These are phyloP conservation scores for Epistrophella euchroma DNA, from an alignment of 2,888 invertebrate species.

Conservation along the genomic window DNA sequence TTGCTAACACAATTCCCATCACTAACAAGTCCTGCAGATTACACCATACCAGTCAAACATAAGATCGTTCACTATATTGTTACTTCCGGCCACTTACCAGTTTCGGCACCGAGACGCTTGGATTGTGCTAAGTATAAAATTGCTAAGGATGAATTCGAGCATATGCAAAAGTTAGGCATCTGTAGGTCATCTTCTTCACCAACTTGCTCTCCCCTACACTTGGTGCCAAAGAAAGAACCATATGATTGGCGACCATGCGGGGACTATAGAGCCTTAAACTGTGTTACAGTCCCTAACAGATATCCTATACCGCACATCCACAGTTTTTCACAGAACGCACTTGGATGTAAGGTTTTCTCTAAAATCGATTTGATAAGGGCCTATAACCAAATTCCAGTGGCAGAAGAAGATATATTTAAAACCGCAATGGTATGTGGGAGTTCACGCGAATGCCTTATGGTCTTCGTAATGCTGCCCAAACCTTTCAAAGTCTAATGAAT, in stretches of 20 bases:
- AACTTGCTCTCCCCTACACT: constrained; percentile 53
- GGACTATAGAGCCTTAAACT: constrained; percentile 61
- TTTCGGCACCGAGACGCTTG: not conserved
- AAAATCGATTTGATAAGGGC: constrained; percentile 77
- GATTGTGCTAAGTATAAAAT: constrained; percentile 43
- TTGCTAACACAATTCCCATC: too few relatives aligned
- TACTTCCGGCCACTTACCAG: not conserved
- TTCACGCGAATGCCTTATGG: not conserved
- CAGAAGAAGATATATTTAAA: not conserved
- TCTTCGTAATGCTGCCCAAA: constrained; percentile 2
- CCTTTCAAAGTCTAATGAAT: not conserved
- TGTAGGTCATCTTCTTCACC: constrained; percentile 47
- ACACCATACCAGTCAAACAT: too few relatives aligned
- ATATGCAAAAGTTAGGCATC: constrained; percentile 47
- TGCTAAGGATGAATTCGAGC: constrained; percentile 23
- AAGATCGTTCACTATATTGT: too few relatives aligned
- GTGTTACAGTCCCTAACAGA: constrained; percentile 3
- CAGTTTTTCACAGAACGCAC: constrained; percentile 30
- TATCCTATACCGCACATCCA: constrained; percentile 19
- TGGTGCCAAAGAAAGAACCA: constrained; percentile 49
- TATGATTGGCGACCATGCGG: constrained; percentile 77
- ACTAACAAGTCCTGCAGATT: too few relatives aligned
- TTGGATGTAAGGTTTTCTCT: constrained; percentile 69
- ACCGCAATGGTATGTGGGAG: not conserved
- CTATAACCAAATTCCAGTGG: constrained; percentile 74